Conservation (phyloP, 2,888 invertebrate species). For the Arge pagana region DNA sequence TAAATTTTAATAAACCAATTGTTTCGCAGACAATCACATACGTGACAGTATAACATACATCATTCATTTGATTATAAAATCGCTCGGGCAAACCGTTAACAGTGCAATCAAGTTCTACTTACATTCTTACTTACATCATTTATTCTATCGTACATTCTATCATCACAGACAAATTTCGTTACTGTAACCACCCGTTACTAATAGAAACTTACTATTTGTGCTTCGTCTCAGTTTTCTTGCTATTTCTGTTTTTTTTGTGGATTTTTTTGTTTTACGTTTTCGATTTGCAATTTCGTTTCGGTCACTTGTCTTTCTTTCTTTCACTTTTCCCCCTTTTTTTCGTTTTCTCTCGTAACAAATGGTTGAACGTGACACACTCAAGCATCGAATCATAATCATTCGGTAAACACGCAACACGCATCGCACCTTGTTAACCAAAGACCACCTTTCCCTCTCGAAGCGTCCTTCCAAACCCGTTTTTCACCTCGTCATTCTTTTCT, state of each 20-base stretch:
- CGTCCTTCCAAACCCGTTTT: background rate
- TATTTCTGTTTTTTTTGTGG: background rate
- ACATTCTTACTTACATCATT: background rate
- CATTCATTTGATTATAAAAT: constrained; percentile 12
- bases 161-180: constrained; percentile 22
- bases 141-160: constrained; percentile 18
- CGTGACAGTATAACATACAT: constrained; percentile 34
- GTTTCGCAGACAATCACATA: constrained; percentile 46
- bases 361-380: constrained; percentile 24
- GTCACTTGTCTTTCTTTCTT: background rate
- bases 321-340: background rate
- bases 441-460: background rate
- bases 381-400: too few species aligned
- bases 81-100: background rate
- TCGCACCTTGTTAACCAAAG: too few species aligned
- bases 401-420: constrained; percentile 11
- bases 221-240: constrained; percentile 1
- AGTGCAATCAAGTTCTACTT: background rate
- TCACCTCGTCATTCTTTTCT: background rate
- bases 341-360: constrained; percentile 17
- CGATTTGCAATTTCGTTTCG: constrained; percentile 23
- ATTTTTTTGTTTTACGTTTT: constrained; percentile 1
- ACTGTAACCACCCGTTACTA: constrained; percentile 20
- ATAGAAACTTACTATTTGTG: constrained; percentile 18
- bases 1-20: constrained; percentile 49